These are phyloP conservation scores for Ganaspis brasiliensis DNA, from an alignment of 2,888 invertebrate genomes.

Conservation along the genomic window DNA sequence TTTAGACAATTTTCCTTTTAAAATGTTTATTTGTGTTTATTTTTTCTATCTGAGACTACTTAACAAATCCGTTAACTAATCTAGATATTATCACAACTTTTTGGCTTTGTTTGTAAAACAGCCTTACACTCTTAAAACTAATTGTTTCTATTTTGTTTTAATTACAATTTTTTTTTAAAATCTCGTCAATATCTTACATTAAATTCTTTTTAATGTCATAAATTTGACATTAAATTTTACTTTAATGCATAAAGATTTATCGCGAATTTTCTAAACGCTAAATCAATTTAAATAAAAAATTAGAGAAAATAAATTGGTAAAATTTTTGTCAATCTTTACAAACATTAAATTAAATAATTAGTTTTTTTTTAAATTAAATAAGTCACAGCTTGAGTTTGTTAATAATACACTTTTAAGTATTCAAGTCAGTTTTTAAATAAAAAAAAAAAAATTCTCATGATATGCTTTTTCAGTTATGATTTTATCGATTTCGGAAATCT, in stretches of 20 bases:
- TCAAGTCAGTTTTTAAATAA: background rate
- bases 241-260: too few relatives aligned
- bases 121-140: background rate
- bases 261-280: too few relatives aligned
- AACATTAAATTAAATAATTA: background rate
- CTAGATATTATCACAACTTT: constrained; percentile 34
- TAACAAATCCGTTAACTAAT: constrained; percentile 38
- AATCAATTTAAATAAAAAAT: too few relatives aligned
- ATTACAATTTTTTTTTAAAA: background rate
- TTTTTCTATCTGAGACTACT: constrained; percentile 8
- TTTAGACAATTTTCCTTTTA: too few relatives aligned
- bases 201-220: too few relatives aligned
- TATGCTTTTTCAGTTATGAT: too few relatives aligned
- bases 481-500: too few relatives aligned
- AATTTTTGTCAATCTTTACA: too few relatives aligned
- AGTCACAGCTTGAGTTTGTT: constrained; percentile 19
- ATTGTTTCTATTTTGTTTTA: background rate
- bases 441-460: too few relatives aligned
- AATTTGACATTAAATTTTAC: too few relatives aligned
- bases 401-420: constrained; percentile 6
- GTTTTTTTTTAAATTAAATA: background rate
- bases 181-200: background rate
- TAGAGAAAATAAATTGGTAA: too few relatives aligned
- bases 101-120: constrained; percentile 4
- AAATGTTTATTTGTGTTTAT: too few relatives aligned